These are phyloP conservation scores for Agapornis canus DNA, from an alignment of 2,797 vertebrate species.

Conservation along the genomic window DNA sequence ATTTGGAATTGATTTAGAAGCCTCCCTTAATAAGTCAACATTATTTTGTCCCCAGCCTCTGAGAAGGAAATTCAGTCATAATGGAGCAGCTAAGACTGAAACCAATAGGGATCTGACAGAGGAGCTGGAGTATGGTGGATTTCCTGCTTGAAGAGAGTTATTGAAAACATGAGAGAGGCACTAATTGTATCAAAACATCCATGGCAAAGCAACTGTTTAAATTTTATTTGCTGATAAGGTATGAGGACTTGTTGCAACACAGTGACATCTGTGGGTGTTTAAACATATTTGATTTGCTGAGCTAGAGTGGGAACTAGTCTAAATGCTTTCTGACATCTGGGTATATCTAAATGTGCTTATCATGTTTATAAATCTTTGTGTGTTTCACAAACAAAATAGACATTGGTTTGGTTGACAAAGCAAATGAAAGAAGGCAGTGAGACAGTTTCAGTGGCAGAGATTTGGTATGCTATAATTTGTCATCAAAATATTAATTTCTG, in stretches of 20 bases:
- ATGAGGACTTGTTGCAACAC: neutral
- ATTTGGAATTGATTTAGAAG: neutral
- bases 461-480: neutral
- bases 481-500: neutral
- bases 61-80: neutral
- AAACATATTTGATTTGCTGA: neutral
- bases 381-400: neutral
- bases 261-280: constrained; percentile 7
- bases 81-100: neutral
- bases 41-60: neutral
- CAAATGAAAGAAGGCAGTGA: neutral
- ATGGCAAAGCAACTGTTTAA: neutral
- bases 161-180: neutral
- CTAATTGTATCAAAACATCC: neutral
- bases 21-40: neutral
- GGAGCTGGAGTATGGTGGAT: neutral
- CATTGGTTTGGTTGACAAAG: neutral
- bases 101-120: neutral
- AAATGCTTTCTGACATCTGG: neutral
- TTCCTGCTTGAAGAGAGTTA: neutral
- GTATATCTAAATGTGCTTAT: neutral
- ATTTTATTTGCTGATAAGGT: neutral
- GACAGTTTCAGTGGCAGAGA: neutral
- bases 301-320: neutral
- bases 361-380: neutral